phyloP scores from a whole-genome alignment of 1,140 invertebrate species.

The Drosophila murphyi region DNA sequence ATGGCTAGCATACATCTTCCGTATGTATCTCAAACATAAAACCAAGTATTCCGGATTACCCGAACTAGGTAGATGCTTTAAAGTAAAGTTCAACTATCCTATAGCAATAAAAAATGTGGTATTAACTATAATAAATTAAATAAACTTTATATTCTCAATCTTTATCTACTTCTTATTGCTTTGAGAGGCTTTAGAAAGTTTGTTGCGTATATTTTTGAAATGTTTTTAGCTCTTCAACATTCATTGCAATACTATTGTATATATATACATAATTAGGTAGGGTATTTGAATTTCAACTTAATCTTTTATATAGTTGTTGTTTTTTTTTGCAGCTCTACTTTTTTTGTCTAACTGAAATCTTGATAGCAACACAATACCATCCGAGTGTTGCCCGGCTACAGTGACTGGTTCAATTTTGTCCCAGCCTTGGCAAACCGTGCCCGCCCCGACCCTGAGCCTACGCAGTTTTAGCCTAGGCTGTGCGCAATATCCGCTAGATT shows the following conservation, averaged over 20 bases:
- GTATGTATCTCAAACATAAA: not conserved
- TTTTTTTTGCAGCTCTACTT: constrained; percentile 5
- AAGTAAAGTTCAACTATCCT: too few species aligned
- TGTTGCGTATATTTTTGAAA: not conserved
- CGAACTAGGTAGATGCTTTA: too few species aligned
- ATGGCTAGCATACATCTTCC: not conserved
- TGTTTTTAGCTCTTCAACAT: too few species aligned
- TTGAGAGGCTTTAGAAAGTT: too few species aligned
- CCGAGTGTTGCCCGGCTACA: constrained; percentile 28
- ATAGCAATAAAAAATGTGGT: too few species aligned
- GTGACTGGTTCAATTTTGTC: constrained; percentile 53
- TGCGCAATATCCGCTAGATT: constrained; percentile 59
- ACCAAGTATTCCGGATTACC: not conserved
- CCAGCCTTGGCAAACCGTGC: constrained; percentile 6
- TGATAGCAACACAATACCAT: constrained; percentile 67
- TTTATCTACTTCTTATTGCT: too few species aligned
- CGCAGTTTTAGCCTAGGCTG: constrained; percentile 3
- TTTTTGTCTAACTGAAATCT: constrained; percentile 43
- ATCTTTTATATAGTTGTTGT: not conserved
- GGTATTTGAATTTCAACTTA: constrained; percentile 4
- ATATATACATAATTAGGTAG: not conserved
- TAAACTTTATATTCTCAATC: too few species aligned
- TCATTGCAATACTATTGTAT: too few species aligned
- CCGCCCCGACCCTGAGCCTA: not conserved
- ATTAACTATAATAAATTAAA: too few species aligned